Percentiles rank a stretch among this genome's conserved stretches.
These are phyloP conservation scores for Stegodyphus mimosarum DNA, from an alignment of 1,140 invertebrate species.

Conservation along the genomic window DNA sequence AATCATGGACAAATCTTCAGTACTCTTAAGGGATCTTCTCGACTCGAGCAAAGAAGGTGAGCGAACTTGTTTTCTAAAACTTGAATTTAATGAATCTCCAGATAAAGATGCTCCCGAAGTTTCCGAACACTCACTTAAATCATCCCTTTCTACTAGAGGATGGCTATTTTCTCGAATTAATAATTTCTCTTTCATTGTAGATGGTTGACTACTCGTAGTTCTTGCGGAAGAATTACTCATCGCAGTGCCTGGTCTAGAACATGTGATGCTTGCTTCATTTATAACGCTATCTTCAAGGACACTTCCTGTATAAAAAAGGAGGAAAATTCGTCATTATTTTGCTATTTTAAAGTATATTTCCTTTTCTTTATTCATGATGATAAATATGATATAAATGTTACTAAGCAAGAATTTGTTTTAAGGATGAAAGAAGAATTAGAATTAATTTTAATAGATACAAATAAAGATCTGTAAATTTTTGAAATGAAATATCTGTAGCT, in stretches of 20 bases:
- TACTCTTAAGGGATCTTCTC: conserved; percentile 13
- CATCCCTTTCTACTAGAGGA: not conserved
- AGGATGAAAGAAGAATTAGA: too few relatives aligned
- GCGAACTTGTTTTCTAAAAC: conserved; percentile 40
- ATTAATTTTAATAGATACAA: too few relatives aligned
- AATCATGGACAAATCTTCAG: conserved; percentile 30
- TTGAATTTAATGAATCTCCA: conserved; percentile 51
- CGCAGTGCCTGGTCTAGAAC: conserved; percentile 35
- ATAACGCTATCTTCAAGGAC: not conserved
- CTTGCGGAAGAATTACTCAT: conserved; percentile 31
- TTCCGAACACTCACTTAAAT: conserved; percentile 43
- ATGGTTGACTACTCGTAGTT: conserved; percentile 43
- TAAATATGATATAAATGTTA: too few relatives aligned
- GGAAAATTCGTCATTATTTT: too few relatives aligned
- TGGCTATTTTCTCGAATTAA: not conserved
- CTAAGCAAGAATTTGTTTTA: too few relatives aligned
- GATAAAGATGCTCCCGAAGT: conserved; percentile 47
- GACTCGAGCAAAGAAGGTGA: not conserved
- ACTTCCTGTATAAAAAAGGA: not conserved
- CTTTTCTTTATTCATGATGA: too few relatives aligned
- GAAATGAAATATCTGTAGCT: too few relatives aligned
- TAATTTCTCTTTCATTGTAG: conserved; percentile 49
- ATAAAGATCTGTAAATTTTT: too few relatives aligned
- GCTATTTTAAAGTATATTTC: too few relatives aligned
- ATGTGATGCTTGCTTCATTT: not conserved